Percentiles rank a stretch among this genome's conserved stretches.
Conservation (phyloP, 2,797 vertebrate species). For the Toxotes lorentzi region DNA sequence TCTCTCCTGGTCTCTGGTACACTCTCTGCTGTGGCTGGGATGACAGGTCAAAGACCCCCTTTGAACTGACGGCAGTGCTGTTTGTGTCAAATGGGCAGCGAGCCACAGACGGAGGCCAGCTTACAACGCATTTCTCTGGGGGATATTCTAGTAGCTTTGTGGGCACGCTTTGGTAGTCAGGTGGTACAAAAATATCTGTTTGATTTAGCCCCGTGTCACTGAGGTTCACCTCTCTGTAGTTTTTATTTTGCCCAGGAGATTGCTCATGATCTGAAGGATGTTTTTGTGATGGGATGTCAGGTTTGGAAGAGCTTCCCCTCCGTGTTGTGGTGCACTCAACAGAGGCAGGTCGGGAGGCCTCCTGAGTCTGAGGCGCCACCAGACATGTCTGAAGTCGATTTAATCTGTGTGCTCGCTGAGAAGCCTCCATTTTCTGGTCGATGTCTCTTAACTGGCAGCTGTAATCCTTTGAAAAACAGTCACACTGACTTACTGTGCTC, state of each 20-base stretch:
- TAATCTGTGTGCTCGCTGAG: constrained; percentile 37
- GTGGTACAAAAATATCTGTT: constrained; percentile 31
- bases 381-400: constrained; percentile 54
- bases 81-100: constrained; percentile 57
- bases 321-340: constrained; percentile 30
- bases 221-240: constrained; percentile 30
- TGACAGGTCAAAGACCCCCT: constrained; percentile 48
- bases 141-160: constrained; percentile 57
- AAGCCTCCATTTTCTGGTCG: constrained; percentile 29
- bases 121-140: constrained; percentile 50
- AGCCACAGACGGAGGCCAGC: constrained; percentile 30
- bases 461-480: constrained; percentile 54
- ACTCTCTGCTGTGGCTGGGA: constrained; percentile 38
- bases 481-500: constrained; percentile 29
- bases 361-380: constrained; percentile 38
- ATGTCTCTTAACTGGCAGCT: constrained; percentile 56
- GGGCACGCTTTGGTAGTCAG: constrained; percentile 20
- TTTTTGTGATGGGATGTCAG: constrained; percentile 23
- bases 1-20: constrained; percentile 48
- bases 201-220: constrained; percentile 39
- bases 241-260: constrained; percentile 6
- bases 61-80: constrained; percentile 56
- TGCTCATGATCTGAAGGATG: constrained; percentile 14
- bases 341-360: constrained; percentile 34
- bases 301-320: constrained; percentile 23